phyloP scores from a whole-genome alignment of 2,888 invertebrate species.

The Cremastinae sp. region DNA sequence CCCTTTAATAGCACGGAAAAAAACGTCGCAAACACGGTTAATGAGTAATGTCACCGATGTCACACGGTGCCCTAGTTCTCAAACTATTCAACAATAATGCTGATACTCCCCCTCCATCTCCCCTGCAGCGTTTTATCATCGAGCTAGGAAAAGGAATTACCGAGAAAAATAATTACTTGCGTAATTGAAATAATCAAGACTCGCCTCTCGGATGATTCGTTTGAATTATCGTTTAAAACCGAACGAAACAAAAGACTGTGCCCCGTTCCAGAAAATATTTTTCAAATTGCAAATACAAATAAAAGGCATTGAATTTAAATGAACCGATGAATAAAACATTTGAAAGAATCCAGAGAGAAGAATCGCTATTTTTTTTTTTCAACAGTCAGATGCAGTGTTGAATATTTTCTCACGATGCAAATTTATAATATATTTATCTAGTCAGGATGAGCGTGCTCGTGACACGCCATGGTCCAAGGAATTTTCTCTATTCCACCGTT shows the following conservation, averaged over 20 bases:
- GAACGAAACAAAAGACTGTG: too few species aligned
- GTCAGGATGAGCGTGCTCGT: constrained; percentile 39
- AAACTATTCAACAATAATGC: constrained; percentile 67
- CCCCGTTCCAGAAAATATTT: too few species aligned
- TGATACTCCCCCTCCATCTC: too few species aligned
- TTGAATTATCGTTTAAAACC: too few species aligned
- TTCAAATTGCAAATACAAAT: too few species aligned
- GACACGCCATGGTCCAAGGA: constrained; percentile 53
- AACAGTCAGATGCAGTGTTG: constrained; percentile 27
- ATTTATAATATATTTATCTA: background rate
- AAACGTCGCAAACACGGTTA: constrained; percentile 71
- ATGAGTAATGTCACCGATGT: constrained; percentile 74
- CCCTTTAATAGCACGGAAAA: constrained; percentile 73
- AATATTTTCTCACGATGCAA: constrained; percentile 61
- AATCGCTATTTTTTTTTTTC: too few species aligned
- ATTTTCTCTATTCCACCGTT: constrained; percentile 52
- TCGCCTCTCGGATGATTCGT: too few species aligned
- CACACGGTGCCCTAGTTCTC: constrained; percentile 77
- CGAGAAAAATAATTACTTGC: background rate
- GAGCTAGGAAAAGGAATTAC: too few species aligned
- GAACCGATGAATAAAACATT: constrained; percentile 60
- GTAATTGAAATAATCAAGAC: constrained; percentile 5
- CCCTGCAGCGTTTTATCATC: too few species aligned
- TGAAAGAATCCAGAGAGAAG: constrained; percentile 7
- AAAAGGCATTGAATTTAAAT: constrained; percentile 12